These are phyloP conservation scores for Eueremaeus valkanovi DNA, from an alignment of 2,888 invertebrate genomes.

Conservation along the genomic window DNA sequence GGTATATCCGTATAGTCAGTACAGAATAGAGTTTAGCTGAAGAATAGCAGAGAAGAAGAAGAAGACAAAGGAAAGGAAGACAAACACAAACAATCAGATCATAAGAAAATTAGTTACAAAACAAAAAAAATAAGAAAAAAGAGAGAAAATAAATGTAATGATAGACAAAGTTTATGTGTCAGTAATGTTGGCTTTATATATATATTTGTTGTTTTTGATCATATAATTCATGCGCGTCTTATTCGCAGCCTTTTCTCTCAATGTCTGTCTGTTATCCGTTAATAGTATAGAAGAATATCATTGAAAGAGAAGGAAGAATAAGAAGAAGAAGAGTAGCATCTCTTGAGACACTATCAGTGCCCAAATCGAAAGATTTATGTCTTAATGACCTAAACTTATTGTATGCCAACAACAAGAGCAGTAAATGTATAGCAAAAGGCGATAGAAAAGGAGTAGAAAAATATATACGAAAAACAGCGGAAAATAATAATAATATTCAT, in stretches of 20 bases:
- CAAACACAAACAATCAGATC: neutral
- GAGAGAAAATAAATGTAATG: too few relatives aligned
- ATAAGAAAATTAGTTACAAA: neutral
- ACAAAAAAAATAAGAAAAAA: neutral
- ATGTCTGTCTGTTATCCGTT: too few relatives aligned
- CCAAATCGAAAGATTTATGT: slow-evolving; percentile 3
- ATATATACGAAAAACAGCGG: neutral
- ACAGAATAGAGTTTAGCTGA: too few relatives aligned
- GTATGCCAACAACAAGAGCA: neutral
- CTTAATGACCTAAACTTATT: neutral
- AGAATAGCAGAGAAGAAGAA: too few relatives aligned
- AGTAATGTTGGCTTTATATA: neutral
- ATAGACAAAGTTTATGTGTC: neutral
- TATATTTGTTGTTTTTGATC: neutral
- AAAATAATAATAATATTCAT: too few relatives aligned
- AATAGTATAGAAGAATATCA: neutral
- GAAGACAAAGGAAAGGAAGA: neutral
- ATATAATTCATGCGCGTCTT: slow-evolving; percentile 1
- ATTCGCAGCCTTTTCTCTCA: neutral
- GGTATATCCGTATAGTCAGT: neutral
- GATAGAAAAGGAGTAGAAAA: too few relatives aligned
- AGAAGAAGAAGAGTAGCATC: neutral
- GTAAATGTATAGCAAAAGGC: neutral
- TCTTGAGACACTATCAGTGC: slow-evolving; percentile 6
- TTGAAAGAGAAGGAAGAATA: neutral